Evolutionary conservation across 2,888 invertebrate genomes (phyloP).

Genomic region (Acanthosepion pharaonis): DNA sequence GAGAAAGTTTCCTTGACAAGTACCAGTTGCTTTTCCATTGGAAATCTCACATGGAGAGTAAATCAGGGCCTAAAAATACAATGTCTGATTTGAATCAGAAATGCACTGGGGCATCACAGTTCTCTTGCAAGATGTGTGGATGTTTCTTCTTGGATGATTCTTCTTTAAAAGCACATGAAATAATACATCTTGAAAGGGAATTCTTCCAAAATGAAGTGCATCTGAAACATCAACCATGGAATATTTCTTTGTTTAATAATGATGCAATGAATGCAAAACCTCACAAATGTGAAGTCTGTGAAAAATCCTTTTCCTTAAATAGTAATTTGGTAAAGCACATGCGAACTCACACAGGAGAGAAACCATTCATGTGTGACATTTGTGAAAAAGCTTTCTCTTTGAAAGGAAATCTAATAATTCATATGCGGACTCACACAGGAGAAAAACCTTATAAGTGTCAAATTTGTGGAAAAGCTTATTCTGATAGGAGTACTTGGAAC

Average conservation of each 20-base stretch:
- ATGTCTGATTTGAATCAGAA: background rate
- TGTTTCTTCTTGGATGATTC: background rate
- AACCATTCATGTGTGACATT: constrained; percentile 3
- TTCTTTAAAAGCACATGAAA: background rate
- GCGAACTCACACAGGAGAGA: constrained; percentile 41
- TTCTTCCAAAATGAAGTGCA: background rate
- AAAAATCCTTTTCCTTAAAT: background rate
- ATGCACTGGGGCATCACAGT: background rate
- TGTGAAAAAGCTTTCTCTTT: constrained; percentile 11
- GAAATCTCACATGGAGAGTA: background rate
- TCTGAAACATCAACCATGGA: background rate
- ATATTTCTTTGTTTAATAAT: background rate
- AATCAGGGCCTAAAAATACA: background rate
- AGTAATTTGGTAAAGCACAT: background rate
- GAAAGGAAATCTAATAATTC: background rate
- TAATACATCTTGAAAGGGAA: background rate
- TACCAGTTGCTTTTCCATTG: background rate
- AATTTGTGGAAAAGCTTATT: background rate
- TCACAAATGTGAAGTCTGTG: constrained; percentile 44
- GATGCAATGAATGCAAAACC: background rate
- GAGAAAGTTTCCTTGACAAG: background rate
- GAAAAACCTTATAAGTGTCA: constrained; percentile 35
- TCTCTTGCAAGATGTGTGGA: background rate
- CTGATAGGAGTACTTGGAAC: background rate
- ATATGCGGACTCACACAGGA: constrained; percentile 36